A percentile compares a stretch with the other conserved stretches of the same genome.
phyloP scores from a whole-genome alignment of 2,888 invertebrate species.

The Oligia fasciuncula region DNA sequence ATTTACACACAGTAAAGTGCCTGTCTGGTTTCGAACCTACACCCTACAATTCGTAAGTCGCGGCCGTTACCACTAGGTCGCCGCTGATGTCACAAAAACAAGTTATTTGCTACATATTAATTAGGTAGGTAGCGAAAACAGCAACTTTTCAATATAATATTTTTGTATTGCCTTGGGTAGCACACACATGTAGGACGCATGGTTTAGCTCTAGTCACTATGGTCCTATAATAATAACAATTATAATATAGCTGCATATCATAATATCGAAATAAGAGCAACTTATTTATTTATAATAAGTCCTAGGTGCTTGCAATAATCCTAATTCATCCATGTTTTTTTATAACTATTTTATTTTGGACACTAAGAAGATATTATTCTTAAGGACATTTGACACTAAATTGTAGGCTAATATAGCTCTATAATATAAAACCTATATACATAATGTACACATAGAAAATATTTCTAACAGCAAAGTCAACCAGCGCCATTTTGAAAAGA shows the following conservation, averaged over 20 bases:
- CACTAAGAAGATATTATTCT: not conserved
- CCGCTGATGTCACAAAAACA: not conserved
- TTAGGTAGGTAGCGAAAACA: not conserved
- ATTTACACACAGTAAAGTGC: not conserved
- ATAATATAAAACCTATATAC: constrained; percentile 46
- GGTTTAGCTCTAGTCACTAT: not conserved
- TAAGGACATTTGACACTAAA: constrained; percentile 4
- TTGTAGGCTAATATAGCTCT: not conserved
- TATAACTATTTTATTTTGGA: not conserved
- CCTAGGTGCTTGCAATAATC: not conserved
- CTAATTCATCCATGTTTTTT: not conserved
- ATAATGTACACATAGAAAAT: constrained; percentile 41
- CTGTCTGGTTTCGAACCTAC: not conserved
- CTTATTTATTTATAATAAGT: not conserved
- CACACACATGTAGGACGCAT: not conserved
- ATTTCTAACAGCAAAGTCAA: constrained; percentile 27
- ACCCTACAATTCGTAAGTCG: not conserved
- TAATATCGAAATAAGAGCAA: constrained; percentile 2
- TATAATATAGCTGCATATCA: not conserved
- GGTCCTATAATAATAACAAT: not conserved
- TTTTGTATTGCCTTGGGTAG: not conserved
- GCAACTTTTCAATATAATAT: not conserved
- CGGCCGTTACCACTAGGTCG: too few species aligned
- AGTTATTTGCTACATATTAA: not conserved
- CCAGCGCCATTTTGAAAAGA: constrained; percentile 31